Percentiles rank a stretch among this genome's conserved stretches.
Evolutionary conservation across 2,113 vertebrate species (phyloP).

Genomic region (Amblyornis subalaris): DNA sequence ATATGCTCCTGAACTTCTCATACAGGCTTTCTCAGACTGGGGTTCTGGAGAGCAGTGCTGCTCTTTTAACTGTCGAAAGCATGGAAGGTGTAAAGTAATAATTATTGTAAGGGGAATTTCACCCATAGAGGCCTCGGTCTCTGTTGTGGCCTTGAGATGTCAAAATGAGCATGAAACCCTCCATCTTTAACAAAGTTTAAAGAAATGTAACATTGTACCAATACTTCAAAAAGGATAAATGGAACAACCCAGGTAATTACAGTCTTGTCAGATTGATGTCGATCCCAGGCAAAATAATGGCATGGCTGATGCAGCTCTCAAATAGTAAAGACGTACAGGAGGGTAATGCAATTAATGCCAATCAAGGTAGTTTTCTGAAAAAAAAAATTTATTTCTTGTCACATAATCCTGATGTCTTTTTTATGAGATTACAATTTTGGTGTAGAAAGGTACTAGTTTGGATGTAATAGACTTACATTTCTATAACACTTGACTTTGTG

Average conservation of each 20-base stretch:
- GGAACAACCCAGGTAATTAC: conserved; percentile 44
- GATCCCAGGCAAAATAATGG: conserved; percentile 53
- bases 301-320: conserved; percentile 11
- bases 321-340: conserved; percentile 25
- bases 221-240: conserved; percentile 36
- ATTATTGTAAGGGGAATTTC: neutral
- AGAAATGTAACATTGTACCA: neutral
- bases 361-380: conserved; percentile 45
- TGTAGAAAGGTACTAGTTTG: conserved; percentile 6
- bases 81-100: neutral
- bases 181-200: neutral
- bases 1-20: neutral
- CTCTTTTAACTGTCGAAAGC: neutral
- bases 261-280: conserved; percentile 49
- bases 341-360: conserved; percentile 59
- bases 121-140: neutral
- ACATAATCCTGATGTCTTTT: conserved; percentile 42
- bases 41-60: neutral
- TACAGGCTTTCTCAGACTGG: neutral
- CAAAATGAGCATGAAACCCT: neutral
- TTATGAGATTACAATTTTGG: conserved; percentile 34
- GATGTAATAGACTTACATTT: neutral
- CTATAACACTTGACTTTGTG: neutral
- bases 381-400: conserved; percentile 33
- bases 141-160: neutral